Base-by-base conservation (phyloP, 2,888 invertebrate genomes). In the Catocala fraxini region DNA sequence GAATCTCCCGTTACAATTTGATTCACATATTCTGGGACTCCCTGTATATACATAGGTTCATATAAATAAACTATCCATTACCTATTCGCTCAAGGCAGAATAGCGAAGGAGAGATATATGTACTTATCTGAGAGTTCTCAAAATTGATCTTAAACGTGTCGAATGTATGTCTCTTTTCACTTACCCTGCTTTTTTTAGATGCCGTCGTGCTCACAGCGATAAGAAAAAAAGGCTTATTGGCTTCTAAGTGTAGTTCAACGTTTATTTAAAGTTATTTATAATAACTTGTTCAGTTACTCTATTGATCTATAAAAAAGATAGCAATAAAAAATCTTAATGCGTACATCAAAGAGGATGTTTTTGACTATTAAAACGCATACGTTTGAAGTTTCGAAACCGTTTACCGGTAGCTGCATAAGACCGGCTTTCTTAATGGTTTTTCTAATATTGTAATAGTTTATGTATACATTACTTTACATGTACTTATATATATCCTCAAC, bases 281-380 rank as follows among this genome's bases (percentile, higher is more conserved):
- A 48, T 47, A 33, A 6, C 33, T 15, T 49, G 13, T 15, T 25
- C 4, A 11, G 13, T 49, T 34, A 47, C 25, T 51, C 10, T 51
- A 63, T 61, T 71, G 68, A 73, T 65, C 54, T 72, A 0, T n/a
- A 54, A 63, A 25, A 63, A 54, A 57, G 42, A 59, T 15, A 56
- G 55, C 15, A n/a, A 49, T 66, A 55, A 65, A 73, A 57, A 41
- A 52, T 56, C 45, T 13, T 47, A 42, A 48, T 53, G 48, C 41
- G 33, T 47, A 59, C 68, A 51, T 75, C 68, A 72, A 71, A 75
- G 68, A 51, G 47, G 53, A 57, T 41, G 47, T 75, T 47, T 54
- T 73, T 64, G 47, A 60, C 49, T 55, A 11, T 15, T 12, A 51
- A 51, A 55, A 53, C 49, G 9, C 63, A 9, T 25, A 48, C 56